Evolutionary conservation across 2,113 vertebrate genomes (phyloP).

Genomic region (Malaclemys terrapin): DNA sequence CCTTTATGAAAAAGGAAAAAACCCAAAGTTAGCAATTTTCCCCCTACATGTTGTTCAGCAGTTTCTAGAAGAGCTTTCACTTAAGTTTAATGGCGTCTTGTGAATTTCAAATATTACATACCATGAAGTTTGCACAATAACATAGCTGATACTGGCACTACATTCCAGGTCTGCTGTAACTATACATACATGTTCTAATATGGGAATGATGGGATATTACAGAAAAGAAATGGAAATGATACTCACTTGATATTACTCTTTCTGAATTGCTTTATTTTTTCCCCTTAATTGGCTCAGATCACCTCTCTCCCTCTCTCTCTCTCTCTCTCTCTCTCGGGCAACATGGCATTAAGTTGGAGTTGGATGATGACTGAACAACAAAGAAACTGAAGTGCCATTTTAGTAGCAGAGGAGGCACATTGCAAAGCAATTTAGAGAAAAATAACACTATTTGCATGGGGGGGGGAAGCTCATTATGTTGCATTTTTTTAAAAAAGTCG

Average conservation of each 20-base stretch:
- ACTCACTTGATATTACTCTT: not conserved
- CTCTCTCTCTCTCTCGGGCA: not conserved
- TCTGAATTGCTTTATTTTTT: not conserved
- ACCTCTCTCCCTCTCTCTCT: not conserved
- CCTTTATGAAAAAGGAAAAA: not conserved
- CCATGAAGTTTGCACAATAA: not conserved
- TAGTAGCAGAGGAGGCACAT: not conserved
- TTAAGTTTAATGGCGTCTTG: not conserved
- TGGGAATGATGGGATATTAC: not conserved
- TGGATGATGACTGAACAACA: not conserved
- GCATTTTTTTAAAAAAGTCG: not conserved
- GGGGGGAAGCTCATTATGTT: not conserved
- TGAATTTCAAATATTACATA: not conserved
- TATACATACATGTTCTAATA: not conserved
- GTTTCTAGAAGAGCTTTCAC: not conserved
- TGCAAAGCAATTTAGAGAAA: not conserved
- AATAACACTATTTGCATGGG: not conserved
- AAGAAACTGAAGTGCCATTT: not conserved
- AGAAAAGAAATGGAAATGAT: not conserved
- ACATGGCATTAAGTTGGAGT: not conserved
- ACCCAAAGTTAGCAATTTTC: not conserved
- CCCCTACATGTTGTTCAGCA: not conserved
- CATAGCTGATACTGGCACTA: accelerated
- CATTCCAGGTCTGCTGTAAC: not conserved
- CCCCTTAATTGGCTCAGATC: not conserved